Evolutionary conservation across 2,888 invertebrate genomes (phyloP), one percentile per base, ranked within the genome.

Genomic region (Eilema caniola): DNA sequence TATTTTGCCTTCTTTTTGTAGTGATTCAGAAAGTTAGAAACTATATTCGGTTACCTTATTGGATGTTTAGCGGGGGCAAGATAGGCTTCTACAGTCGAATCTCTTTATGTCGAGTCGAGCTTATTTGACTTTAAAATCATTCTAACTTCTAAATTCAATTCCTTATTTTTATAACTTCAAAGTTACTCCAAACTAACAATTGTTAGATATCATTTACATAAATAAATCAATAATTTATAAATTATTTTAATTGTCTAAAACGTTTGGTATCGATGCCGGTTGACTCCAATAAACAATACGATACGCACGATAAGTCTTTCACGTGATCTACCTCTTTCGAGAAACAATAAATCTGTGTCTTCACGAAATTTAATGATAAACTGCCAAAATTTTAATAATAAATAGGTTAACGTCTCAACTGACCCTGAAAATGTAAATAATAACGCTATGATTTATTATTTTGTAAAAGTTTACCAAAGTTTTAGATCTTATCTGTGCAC

Each of bases 401-500:
- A 61, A 61, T 63, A 61, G 64, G 41, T 61, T 66, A 20, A 28
- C 31, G 56, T 3, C 12, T 0, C 24, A 16, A 59, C 33, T 24
- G 37, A 66, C n/a, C n/a, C 25, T 3, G 20, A 24, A 59, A 31
- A 60, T 60, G n/a, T 31, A n/a, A 60, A 60, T 41, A 66, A 47
- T 11, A 61, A 60, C 5, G 28, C 14, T 14, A 47, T 67, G n/a
- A 65, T 62, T 62, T 57, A 64, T 59, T 1, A 33, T 71, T 76
- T 62, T 72, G 74, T 71, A 67, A 65, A 37, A 62, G 71, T 71
- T 65, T 16, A 63, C 28, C 56, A 57, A 61, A 66, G 47, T 57
- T 67, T 65, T 7, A 72, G 77, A 81, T 79, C 65, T 28, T 79
- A 79, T 78, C 78, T 73, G 72, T 80, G 77, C 75, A 75, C 73